A percentile compares a stretch with the other conserved stretches of the same genome.
phyloP scores from a whole-genome alignment of 2,888 invertebrate species.

The Ctenicera cuprea region DNA sequence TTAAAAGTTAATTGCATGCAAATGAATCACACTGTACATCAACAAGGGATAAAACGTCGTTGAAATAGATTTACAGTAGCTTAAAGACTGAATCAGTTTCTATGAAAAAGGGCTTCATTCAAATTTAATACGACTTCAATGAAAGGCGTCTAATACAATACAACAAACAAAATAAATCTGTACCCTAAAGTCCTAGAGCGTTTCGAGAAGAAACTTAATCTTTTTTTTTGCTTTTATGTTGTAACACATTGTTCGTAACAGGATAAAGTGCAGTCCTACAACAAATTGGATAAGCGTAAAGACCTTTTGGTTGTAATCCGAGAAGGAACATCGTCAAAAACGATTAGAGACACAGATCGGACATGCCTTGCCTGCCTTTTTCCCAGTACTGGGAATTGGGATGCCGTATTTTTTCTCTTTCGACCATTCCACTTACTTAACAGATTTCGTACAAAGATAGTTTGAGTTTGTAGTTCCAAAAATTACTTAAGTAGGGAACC shows the following conservation, averaged over 20 bases:
- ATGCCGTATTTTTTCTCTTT: constrained; percentile 35
- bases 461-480: background rate
- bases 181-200: constrained; percentile 22
- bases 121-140: constrained; percentile 13
- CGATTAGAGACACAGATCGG: constrained; percentile 45
- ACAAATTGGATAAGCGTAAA: constrained; percentile 50
- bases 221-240: constrained; percentile 43
- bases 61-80: background rate
- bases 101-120: constrained; percentile 3
- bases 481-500: constrained; percentile 6
- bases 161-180: constrained; percentile 28
- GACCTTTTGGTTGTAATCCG: constrained; percentile 48
- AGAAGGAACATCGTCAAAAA: constrained; percentile 48
- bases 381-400: constrained; percentile 38
- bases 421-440: constrained; percentile 6
- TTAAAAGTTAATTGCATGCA: too few relatives aligned
- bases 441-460: constrained; percentile 14
- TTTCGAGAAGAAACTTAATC: constrained; percentile 44
- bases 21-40: too few relatives aligned
- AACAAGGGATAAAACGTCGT: too few relatives aligned
- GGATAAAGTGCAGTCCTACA: constrained; percentile 48
- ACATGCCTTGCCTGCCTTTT: constrained; percentile 29
- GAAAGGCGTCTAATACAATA: constrained; percentile 11
- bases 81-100: background rate
- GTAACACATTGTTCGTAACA: constrained; percentile 49